Percentiles rank a stretch among this genome's conserved stretches.
phyloP scores from a whole-genome alignment of 2,888 invertebrate genomes.

The Anaspis maculata region DNA sequence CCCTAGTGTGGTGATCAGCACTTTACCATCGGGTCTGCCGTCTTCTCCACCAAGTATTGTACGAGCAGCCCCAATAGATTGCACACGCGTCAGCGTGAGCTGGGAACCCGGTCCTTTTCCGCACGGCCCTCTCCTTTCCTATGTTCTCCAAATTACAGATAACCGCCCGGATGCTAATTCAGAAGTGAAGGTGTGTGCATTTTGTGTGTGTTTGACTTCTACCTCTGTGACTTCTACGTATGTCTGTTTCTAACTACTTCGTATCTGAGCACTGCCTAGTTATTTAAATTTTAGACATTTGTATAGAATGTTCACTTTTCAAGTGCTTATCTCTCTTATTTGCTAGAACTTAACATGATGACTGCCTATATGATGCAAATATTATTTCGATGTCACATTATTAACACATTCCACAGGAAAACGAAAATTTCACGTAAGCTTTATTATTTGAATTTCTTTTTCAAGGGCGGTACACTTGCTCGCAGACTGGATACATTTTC shows the following conservation, averaged over 20 bases:
- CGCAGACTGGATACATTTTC: too few relatives aligned
- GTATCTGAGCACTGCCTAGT: not conserved
- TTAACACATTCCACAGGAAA: too few relatives aligned
- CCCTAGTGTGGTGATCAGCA: constrained; percentile 69
- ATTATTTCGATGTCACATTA: too few relatives aligned
- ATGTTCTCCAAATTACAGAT: constrained; percentile 62
- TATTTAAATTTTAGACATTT: not conserved
- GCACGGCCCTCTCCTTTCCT: constrained; percentile 82
- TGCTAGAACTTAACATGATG: too few relatives aligned
- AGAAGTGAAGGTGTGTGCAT: constrained; percentile 41
- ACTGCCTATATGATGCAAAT: too few relatives aligned
- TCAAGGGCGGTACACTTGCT: too few relatives aligned
- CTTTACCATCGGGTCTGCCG: constrained; percentile 64
- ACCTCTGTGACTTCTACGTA: not conserved
- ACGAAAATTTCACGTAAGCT: too few relatives aligned
- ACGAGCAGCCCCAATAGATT: constrained; percentile 70
- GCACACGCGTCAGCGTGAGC: constrained; percentile 74
- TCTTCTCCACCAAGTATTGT: constrained; percentile 68
- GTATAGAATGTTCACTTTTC: too few relatives aligned
- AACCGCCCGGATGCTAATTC: constrained; percentile 31
- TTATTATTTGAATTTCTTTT: too few relatives aligned
- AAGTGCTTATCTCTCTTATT: too few relatives aligned
- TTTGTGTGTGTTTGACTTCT: constrained; percentile 1
- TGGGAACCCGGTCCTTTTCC: constrained; percentile 84
- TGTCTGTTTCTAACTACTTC: too few relatives aligned